Evolutionary conservation across 2,113 vertebrate species (phyloP), one percentile per base, ranked within the genome.

Genomic region (Suricata suricatta): DNA sequence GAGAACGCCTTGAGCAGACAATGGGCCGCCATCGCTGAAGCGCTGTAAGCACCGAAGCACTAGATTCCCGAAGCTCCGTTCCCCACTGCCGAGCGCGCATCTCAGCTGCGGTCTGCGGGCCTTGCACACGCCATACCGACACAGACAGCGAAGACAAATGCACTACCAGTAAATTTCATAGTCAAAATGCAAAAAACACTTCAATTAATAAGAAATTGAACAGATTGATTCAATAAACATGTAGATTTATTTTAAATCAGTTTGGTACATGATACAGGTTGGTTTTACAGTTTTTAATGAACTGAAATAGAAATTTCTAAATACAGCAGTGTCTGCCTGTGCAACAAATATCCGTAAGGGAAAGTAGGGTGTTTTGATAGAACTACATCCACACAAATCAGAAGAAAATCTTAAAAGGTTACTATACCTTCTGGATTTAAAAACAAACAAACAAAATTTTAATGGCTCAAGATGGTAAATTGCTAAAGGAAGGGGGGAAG

Each of bases 161-260:
- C 35, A 88, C 25, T 27, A 47, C n/a, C 21, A 19, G 82, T 95
- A 91, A 94, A 88, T 79, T 50, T 82, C 13, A 89, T 27, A 92
- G 89, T 63, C 10, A 97, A 93, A 96, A 95, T 54, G 27, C 23
- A 74, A 79, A 79, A 64, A 87, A 96, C 11, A 92, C 9, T 77
- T 80, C 25, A 63, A 16, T 96, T 90, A 97, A 93, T 97, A 50
- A 85, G 74, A 88, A 84, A 87, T 60, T 23, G 23, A 93, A 60
- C 64, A 87, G 72, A 93, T 77, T 90, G 96, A 96, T 97, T 97
- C 97, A 98, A 98, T 98, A 97, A 98, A 98, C 98, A 98, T 54
- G 88, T 95, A 97, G 98, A 98, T 98, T 99, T 99, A 99, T 99
- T 99, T 98, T 94, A 96, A 97, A 97, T 99, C 97, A 98, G 97